Base-by-base conservation (phyloP, 1,140 invertebrate genomes). In the Nilaparvata lugens region DNA sequence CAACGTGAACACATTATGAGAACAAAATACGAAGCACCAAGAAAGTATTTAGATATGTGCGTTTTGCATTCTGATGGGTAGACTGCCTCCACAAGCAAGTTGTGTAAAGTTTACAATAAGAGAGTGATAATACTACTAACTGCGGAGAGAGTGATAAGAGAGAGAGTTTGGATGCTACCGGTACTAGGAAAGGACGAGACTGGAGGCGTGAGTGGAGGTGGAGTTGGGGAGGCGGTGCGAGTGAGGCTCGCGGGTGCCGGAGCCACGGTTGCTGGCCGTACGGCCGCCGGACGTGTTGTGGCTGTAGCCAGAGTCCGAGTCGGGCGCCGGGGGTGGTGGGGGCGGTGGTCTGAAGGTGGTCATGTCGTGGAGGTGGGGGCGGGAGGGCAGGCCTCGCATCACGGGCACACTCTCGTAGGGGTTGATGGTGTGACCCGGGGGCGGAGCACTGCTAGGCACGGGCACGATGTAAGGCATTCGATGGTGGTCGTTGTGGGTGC, bases 291-390 rank as follows among this genome's bases (percentile, higher is more conserved):
- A 78, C 13, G 84, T 85, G 61, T 85, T 80, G 66, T 86, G 83
- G 64, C 83, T 85, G 66, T 85, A 86, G 0, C 84, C 83, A 18
- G 83, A 85, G 68, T 86, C 84, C 19, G 82, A 84, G 64, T 79
- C 76, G 61, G 42, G 28, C 28, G 28, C 3, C 28, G 3, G 28
- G 9, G 28, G 28, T 3, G 28, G 4, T 3, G 35, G 7, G 48
- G 13, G 68, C 69, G 24, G 70, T 3, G 64, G 66, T 56, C 64
- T 61, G 31, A 66, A 64, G 5, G 62, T 62, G 48, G 38, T 54
- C 38, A 58, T 58, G 23, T 56, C 57, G 16, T 43, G 54, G 11
- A 5, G 16, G 24, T 24, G 25, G 52, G n/a, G 67, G 25, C 68
- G 71, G 48, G 69, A 74, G 19, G 74, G 21, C 67, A 74, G 68